Conservation (phyloP, 92 coral and sea anemone species). For the Virgularia gustaviana region DNA sequence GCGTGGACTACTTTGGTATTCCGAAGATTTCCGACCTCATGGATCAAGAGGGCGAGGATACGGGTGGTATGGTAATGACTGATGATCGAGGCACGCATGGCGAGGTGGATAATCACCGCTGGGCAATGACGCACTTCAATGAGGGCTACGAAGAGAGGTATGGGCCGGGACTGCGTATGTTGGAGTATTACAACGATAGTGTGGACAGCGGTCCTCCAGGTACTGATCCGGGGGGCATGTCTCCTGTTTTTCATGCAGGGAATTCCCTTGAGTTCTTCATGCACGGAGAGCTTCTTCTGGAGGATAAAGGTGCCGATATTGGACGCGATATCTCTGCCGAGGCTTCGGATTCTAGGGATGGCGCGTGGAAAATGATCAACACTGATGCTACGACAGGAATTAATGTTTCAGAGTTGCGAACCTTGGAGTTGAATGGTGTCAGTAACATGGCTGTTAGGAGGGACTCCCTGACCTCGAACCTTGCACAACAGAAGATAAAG, state of each 20-base stretch:
- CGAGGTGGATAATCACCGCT: slow-evolving; percentile 33
- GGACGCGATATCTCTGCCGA: not conserved
- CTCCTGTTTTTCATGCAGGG: slow-evolving; percentile 31
- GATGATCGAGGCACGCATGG: slow-evolving; percentile 25
- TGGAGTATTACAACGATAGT: slow-evolving; percentile 43
- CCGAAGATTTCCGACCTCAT: slow-evolving; percentile 36
- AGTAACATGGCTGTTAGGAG: no score
- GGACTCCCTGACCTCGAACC: no score
- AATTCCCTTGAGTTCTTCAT: slow-evolving; percentile 30
- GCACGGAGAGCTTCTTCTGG: no score
- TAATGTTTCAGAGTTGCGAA: no score
- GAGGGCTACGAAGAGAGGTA: slow-evolving; percentile 14
- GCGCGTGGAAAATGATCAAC: no score
- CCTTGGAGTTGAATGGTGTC: no score
- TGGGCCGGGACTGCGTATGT: slow-evolving; percentile 12
- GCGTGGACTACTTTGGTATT: slow-evolving; percentile 11
- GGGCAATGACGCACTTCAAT: slow-evolving; percentile 45
- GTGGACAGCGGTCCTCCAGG: slow-evolving; percentile 36
- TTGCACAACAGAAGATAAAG: no score
- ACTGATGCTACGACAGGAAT: no score
- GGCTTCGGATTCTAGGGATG: no score
- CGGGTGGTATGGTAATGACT: slow-evolving; percentile 27
- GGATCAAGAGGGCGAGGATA: slow-evolving; percentile 38
- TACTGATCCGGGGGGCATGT: slow-evolving; percentile 28
- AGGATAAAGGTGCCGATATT: not conserved